Evolutionary conservation across 2,888 invertebrate species (phyloP), one percentile per base, ranked within the genome.

Genomic region (Terebella lapidaria): DNA sequence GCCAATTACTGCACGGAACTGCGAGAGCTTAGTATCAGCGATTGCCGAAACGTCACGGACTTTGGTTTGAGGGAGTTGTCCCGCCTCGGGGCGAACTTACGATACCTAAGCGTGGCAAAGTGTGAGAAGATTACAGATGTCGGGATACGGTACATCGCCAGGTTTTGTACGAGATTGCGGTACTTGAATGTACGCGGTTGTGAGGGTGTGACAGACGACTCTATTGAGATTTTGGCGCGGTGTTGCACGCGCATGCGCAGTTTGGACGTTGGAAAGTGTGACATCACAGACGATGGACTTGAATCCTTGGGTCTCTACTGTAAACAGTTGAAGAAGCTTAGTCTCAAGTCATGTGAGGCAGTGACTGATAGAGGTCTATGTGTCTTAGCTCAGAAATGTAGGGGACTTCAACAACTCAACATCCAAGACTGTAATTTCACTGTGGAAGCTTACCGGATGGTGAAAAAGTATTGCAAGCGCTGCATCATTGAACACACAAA

Each of bases 401-500:
- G 92, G 47, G 92, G 92, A 0, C 83, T 94, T 45, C 91, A 92
- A 59, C 94, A 94, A 76, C 84, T 94, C 10, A 94, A 94, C 78
- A 93, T 94, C 65, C 93, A 94, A 74, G 94, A 94, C 79, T 94
- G 94, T 64, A 90, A 91, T 62, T 89, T 94, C 69, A 91, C 93
- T 2, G 82, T 91, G 51, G 87, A 93, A 70, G 93, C 93, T 0
- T 94, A 94, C 78, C 83, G 91, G 71, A 92, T 92, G 3, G 92
- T 94, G 49, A 93, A 93, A 80, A 91, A 90, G 76, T 92, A 91
- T 77, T 94, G 94, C 81, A 91, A 92, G 74, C 83, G 91, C 72
- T 94, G 94, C 81, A 89, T 94, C 67, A 94, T 94, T 67, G 94
- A 94, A 78, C 94, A 94, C 77, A 94, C 94, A 1, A 94, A 94